Evolutionary conservation across 2,797 vertebrate genomes (phyloP), one percentile per base, ranked within the genome.

Genomic region (Fratercula arctica): DNA sequence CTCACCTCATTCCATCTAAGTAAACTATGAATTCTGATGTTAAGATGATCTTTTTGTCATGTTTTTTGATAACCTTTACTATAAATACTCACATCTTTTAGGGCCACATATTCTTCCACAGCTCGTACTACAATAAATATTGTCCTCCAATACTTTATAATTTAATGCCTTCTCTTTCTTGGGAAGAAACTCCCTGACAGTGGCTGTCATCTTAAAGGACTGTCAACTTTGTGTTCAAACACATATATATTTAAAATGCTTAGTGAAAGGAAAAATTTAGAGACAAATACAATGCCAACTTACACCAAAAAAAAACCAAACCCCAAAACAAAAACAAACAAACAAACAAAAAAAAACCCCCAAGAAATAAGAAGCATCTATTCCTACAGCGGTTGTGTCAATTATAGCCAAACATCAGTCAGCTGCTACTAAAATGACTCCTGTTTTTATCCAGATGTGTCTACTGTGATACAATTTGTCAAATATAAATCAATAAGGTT

Each of bases 401-500:
- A 51, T 96, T 83, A 95, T 16, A 95, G 29, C 10, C 45, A 85
- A 96, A 94, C 16, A 82, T 67, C 46, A 90, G 46, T 19, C 51
- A 89, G n/a, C 63, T 45, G n/a, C 16, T 74, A 18, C 60, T 61
- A 21, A 51, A 73, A 51, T 51, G 21, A 95, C 73, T 93, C 66
- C 63, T 43, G 28, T 6, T 76, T 90, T 79, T 70, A 73, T 51
- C 45, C 68, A 68, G 37, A 51, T 54, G 31, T 35, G 35, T 90
- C 66, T 82, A 45, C 13, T 68, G 28, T 77, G 57, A 95, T 69
- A 41, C 4, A 9, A 63, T 89, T 95, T 92, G 75, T 92, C 89
- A 96, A 92, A 68, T n/a, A 43, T 78, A 88, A 88, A 94, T 82
- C 73, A 95, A 64, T 50, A 87, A 50, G 39, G 41, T 33, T 79